A percentile compares a stretch with the other conserved stretches of the same genome.
Conservation (phyloP, 2,797 vertebrate species). For the Sarcophilus harrisii region DNA sequence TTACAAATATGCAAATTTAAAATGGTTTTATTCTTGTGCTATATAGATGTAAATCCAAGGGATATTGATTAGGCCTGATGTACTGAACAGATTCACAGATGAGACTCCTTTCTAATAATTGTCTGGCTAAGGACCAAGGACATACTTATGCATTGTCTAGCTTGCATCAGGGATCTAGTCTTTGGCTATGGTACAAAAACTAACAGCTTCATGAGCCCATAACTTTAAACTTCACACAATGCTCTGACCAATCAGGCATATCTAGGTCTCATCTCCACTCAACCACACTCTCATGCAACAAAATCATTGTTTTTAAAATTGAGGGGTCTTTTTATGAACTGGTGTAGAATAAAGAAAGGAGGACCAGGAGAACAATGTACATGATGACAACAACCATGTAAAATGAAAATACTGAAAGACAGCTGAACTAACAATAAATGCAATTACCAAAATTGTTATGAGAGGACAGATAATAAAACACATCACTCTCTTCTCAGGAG, state of each 20-base stretch:
- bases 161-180: neutral
- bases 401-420: neutral
- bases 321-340: neutral
- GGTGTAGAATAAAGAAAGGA: neutral
- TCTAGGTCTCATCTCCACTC: neutral
- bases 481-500: neutral
- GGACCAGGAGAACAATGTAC: neutral
- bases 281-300: neutral
- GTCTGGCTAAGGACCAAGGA: neutral
- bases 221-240: neutral
- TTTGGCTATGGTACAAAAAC: neutral
- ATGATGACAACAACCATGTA: neutral
- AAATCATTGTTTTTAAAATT: conserved; percentile 21
- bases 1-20: neutral
- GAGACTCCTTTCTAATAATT: neutral
- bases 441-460: neutral
- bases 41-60: neutral
- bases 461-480: neutral
- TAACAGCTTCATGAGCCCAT: neutral
- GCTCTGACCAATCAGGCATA: neutral
- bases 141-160: neutral
- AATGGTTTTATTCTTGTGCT: neutral
- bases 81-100: neutral
- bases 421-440: neutral
- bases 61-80: neutral